Base-by-base conservation (phyloP, 1,140 invertebrate genomes). In the Drosophila gunungcola region DNA sequence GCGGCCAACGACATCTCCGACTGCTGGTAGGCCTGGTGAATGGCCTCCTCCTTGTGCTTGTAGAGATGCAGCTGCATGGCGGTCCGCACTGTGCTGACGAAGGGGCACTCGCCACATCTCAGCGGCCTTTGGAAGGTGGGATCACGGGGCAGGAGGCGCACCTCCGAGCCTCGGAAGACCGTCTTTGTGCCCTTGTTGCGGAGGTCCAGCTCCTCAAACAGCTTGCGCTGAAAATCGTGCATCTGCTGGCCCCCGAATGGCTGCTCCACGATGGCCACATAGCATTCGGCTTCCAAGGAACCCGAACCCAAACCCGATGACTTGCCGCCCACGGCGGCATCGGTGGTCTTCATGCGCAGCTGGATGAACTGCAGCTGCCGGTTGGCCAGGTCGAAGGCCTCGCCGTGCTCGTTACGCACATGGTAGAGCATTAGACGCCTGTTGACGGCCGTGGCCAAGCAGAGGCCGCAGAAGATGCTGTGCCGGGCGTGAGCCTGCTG, bases 381-480 rank as follows among this genome's bases (percentile, higher is more conserved):
- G 6, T 79, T 57, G 41, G 36, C 13, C 0, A 42, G 16, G 21
- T 46, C 12, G n/a, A 68, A 88, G 3, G 21, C 27, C 1, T 11
- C 12, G 2, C 4, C 0, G 29, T 86, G 83, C 3, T 38, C 7
- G 1, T 2, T 38, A 2, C 41, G 16, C 3, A 80, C 29, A n/a
- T 88, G 83, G n/a, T 73, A 51, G 1, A 68, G 48, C 76, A 88
- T 73, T 0, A 89, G 11, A 0, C 48, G 51, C 3, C 41, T 64
- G 57, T 76, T 73, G 6, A 27, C 13, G 10, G 79, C 67, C 6
- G 83, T 88, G 21, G 73, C 80, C 25, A 83, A 56, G 21, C 83
- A 88, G n/a, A 63, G 6, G 51, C 72, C 56, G 43, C 83, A 88
- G 49, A 80, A 61, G 27, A 77, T 52, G 25, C 39, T 51, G 46